These are phyloP conservation scores for Pseudomyrmex dendroicus DNA, from an alignment of 1,140 invertebrate species.

Conservation along the genomic window DNA sequence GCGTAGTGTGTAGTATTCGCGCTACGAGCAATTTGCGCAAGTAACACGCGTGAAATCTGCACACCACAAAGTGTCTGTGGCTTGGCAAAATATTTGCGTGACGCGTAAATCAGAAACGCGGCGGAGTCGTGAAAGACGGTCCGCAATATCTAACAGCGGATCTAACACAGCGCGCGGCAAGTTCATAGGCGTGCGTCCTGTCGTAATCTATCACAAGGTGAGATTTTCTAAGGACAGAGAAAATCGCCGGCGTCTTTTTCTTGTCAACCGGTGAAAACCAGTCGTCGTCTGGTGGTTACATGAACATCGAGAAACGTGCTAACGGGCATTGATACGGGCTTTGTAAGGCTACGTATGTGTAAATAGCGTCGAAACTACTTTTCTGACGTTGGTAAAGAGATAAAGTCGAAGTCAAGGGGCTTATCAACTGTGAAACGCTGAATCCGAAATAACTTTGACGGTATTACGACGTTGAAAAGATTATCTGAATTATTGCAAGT, in stretches of 20 bases:
- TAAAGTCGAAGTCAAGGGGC: constrained; percentile 3
- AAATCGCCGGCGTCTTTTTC: not conserved
- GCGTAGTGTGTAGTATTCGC: not conserved
- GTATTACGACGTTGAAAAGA: constrained; percentile 19
- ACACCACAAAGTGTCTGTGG: not conserved
- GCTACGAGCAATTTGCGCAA: not conserved
- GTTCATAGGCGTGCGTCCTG: constrained; percentile 25
- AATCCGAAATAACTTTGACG: constrained; percentile 25
- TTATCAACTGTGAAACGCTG: constrained; percentile 44
- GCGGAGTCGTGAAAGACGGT: not conserved
- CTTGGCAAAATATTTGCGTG: constrained; percentile 24
- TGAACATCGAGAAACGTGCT: constrained; percentile 5
- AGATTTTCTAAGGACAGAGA: not conserved
- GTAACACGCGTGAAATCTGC: constrained; percentile 1
- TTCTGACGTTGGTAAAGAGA: not conserved
- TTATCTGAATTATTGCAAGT: constrained; percentile 15
- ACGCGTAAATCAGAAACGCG: not conserved
- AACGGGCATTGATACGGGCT: not conserved
- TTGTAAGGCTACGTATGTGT: not conserved
- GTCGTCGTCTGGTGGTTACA: not conserved
- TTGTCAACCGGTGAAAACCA: constrained; percentile 11
- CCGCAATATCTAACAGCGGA: not conserved
- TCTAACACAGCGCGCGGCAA: not conserved
- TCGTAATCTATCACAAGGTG: constrained; percentile 28
- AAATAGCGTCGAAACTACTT: not conserved